Conservation (phyloP, 2,113 vertebrate species). For the Pycnonotus jocosus region DNA sequence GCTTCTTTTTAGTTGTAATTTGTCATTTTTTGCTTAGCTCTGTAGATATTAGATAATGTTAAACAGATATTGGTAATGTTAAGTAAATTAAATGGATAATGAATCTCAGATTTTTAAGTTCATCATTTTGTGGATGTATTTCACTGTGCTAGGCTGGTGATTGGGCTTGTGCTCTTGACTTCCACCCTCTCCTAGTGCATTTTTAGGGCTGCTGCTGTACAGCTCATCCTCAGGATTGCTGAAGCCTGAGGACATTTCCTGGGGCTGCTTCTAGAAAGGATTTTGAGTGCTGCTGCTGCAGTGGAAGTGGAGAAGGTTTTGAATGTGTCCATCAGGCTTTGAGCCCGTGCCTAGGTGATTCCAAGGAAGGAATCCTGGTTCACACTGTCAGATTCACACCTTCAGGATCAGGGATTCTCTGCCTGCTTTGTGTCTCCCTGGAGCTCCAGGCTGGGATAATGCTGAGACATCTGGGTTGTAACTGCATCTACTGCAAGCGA, state of each 20-base stretch:
- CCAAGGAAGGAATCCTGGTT: background rate
- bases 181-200: fast-evolving
- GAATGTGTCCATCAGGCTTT: background rate
- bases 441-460: background rate
- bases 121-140: fast-evolving
- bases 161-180: background rate
- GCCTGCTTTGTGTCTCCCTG: background rate
- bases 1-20: background rate
- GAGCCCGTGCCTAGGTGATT: background rate
- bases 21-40: background rate
- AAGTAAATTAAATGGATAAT: background rate
- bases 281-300: background rate
- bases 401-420: background rate
- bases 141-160: background rate
- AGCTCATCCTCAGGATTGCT: background rate
- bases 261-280: background rate
- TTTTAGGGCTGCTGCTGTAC: background rate
- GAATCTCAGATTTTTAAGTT: background rate
- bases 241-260: background rate
- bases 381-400: background rate
- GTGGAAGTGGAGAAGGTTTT: background rate
- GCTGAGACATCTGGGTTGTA: background rate
- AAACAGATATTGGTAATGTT: background rate
- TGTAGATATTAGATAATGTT: background rate
- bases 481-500: background rate